Evolutionary conservation across 53 echinoderm and acorn worm species (phyloP), one percentile per base, ranked within the genome.

Genomic region (Holothuria scabra): DNA sequence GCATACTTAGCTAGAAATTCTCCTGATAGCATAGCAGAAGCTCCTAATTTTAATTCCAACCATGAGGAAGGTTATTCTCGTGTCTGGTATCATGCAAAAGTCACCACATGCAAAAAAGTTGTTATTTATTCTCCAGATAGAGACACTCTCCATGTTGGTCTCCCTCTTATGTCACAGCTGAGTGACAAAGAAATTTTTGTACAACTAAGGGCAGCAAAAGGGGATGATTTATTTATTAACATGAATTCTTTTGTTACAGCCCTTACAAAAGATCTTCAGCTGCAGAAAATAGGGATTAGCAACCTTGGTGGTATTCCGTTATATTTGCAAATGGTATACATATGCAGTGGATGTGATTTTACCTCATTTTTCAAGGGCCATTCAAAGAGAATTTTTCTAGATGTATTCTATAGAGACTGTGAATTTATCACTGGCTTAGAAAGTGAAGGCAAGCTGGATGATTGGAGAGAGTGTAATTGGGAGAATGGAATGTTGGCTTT

Each of bases 31-130:
- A 6, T 35, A 18, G 18, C 9, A 3, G n/a, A 10, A n/a, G 18
- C 23, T 5, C 28, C 31, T 20, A 7, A 11, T 56, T 35, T 8
- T 22, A 4, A 32, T 29, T 71, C 16, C 22, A 18, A 30, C 22
- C 32, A 71, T 33, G 46, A 71, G 20, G 20, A 80, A 12, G 58
- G 59, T 2, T 33, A 80, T 80, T 60, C 61, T 12, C 18, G 80
- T 2, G 32, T 33, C 12, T 81, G 81, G 58, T 80, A 32, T n/a
- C 58, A 80, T 57, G 80, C 80, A 5, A 56, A 35, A 21, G 20
- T 35, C 30, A 60, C 60, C 16, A 24, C 20, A 18, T 80, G 80
- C 30, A 59, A 21, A 5, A 59, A 18, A 60, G 21, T 35, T 35
- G 21, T 60, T 60, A 21, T 7, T n/a, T 79, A 79, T 79, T 58